Evolutionary conservation across 2,888 invertebrate genomes (phyloP).

Genomic region (Alloplasta piceator): DNA sequence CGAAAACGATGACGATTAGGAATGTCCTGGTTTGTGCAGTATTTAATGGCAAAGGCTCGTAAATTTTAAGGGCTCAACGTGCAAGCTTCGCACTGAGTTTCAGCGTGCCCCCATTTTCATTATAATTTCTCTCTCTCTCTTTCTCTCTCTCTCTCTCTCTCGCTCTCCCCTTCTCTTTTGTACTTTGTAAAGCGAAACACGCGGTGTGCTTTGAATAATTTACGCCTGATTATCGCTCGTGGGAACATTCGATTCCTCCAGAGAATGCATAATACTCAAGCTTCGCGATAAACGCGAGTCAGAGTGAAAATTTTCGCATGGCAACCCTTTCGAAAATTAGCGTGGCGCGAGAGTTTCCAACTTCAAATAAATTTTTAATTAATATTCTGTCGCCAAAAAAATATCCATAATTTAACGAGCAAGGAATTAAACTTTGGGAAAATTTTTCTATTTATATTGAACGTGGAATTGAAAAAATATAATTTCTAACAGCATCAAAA

Average conservation of each 20-base stretch:
- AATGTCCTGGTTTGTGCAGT: neutral
- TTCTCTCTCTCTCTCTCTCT: neutral
- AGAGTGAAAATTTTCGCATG: neutral
- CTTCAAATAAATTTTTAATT: neutral
- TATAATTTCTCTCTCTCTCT: neutral
- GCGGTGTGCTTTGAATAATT: conserved; percentile 61
- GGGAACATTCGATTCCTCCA: conserved; percentile 57
- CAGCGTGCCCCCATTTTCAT: conserved; percentile 28
- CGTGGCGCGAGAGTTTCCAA: neutral
- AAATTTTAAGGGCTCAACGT: conserved; percentile 14
- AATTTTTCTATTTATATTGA: too few relatives aligned
- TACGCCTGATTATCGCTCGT: conserved; percentile 57
- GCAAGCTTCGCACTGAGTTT: conserved; percentile 5
- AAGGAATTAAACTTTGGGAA: neutral
- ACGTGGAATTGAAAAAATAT: too few relatives aligned
- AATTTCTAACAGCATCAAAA: too few relatives aligned
- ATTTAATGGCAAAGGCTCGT: conserved; percentile 1
- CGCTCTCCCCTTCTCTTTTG: neutral
- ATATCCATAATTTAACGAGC: neutral
- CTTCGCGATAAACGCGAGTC: conserved; percentile 1
- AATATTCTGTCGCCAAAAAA: neutral
- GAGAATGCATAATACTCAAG: conserved; percentile 42
- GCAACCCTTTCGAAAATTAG: neutral
- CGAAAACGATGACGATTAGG: neutral
- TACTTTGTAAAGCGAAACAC: conserved; percentile 1